phyloP scores from a whole-genome alignment of 2,113 vertebrate genomes.

The Polyodon spathula region DNA sequence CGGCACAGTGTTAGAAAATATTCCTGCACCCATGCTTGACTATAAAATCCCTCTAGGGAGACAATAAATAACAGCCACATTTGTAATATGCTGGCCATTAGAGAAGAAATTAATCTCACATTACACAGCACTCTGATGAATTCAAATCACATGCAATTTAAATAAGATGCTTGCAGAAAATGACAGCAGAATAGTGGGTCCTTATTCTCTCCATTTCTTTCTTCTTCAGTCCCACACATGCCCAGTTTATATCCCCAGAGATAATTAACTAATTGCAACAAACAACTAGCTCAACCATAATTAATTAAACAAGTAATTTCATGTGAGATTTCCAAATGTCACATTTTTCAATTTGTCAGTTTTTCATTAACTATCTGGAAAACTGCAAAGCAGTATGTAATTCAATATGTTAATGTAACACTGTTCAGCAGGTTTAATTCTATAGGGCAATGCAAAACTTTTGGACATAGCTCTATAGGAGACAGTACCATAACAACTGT shows the following conservation, averaged over 20 bases:
- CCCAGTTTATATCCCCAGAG: conserved; percentile 4
- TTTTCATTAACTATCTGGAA: too few relatives aligned
- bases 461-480: too few relatives aligned
- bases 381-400: too few relatives aligned
- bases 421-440: too few relatives aligned
- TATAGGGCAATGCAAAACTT: too few relatives aligned
- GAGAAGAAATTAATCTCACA: conserved; percentile 11
- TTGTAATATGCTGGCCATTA: conserved; percentile 14
- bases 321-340: too few relatives aligned
- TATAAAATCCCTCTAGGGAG: conserved; percentile 13
- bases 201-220: not conserved
- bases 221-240: conserved; percentile 1
- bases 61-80: conserved; percentile 15
- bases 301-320: conserved; percentile 3
- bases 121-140: conserved; percentile 11
- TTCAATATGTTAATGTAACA: too few relatives aligned
- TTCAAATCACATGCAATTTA: conserved; percentile 13
- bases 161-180: conserved; percentile 4
- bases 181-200: conserved; percentile 1
- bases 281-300: conserved; percentile 5
- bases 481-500: too few relatives aligned
- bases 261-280: conserved; percentile 11
- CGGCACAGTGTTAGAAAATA: conserved; percentile 10
- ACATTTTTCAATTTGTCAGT: not conserved
- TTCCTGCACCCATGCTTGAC: not conserved